Conservation (phyloP, 2,113 vertebrate genomes). For the Calypte anna region DNA sequence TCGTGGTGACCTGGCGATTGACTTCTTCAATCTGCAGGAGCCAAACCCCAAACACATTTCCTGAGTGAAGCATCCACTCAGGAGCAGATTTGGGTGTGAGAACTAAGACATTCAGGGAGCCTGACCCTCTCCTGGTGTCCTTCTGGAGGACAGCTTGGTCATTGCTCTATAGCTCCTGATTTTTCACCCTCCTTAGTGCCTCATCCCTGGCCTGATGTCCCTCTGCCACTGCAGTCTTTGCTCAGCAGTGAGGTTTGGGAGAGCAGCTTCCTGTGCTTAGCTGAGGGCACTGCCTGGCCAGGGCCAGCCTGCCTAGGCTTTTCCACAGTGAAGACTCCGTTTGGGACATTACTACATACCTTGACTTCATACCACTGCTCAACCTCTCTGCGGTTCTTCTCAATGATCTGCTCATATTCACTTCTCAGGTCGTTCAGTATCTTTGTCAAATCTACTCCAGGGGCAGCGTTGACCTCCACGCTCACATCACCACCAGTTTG, state of each 20-base stretch:
- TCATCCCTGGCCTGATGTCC: neutral
- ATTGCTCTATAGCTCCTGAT: no score
- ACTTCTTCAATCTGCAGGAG: conserved; percentile 62
- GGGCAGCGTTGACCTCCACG: conserved; percentile 72
- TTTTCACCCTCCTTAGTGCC: neutral
- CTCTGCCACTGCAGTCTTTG: neutral
- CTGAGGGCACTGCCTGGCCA: neutral
- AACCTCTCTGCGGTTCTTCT: conserved; percentile 82
- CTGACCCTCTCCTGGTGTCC: neutral
- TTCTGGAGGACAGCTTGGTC: accelerated
- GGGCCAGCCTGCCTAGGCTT: neutral
- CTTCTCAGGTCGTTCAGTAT: conserved; percentile 68
- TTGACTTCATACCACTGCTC: conserved; percentile 86
- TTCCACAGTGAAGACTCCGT: neutral
- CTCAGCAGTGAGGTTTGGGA: neutral
- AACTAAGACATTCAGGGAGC: neutral
- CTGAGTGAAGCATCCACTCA: neutral
- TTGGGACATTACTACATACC: conserved; percentile 55
- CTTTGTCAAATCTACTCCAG: conserved; percentile 64
- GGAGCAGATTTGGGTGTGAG: neutral
- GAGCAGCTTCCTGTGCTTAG: neutral
- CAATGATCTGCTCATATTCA: conserved; percentile 82
- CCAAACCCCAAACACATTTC: neutral
- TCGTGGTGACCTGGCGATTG: conserved; percentile 68
- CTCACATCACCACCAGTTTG: conserved; percentile 54